phyloP scores from a whole-genome alignment of 2,797 vertebrate genomes.

The Sitta carolinensis region DNA sequence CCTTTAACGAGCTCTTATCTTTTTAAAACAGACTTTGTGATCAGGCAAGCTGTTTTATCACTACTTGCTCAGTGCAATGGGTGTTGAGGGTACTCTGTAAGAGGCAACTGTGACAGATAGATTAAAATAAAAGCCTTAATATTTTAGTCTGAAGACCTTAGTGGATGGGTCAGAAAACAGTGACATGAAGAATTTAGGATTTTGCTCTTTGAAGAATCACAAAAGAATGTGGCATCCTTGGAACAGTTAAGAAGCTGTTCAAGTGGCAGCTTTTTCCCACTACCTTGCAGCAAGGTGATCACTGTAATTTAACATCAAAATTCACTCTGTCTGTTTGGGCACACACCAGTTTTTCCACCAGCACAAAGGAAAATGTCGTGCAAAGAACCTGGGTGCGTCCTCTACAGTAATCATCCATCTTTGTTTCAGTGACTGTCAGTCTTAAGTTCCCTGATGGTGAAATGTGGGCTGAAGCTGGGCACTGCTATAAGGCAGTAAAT shows the following conservation, averaged over 20 bases:
- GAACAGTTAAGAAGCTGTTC: not conserved
- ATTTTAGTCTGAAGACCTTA: not conserved
- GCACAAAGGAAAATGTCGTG: not conserved
- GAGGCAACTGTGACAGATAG: not conserved
- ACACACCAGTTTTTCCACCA: not conserved
- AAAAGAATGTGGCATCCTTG: not conserved
- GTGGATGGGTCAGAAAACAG: not conserved
- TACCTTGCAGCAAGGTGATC: not conserved
- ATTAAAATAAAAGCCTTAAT: not conserved
- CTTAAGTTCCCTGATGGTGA: not conserved
- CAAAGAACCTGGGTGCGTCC: not conserved
- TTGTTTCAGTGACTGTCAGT: not conserved
- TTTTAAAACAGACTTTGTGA: slow-evolving; percentile 38
- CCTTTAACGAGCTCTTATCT: slow-evolving; percentile 26
- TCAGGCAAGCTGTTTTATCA: slow-evolving; percentile 20
- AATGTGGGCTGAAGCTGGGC: not conserved
- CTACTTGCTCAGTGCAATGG: not conserved
- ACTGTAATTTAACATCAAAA: not conserved
- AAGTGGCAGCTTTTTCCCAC: not conserved
- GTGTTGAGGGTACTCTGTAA: not conserved
- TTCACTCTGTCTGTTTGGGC: not conserved
- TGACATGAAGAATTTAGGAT: not conserved
- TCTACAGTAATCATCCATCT: not conserved
- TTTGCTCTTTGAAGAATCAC: not conserved
- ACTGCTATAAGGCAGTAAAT: not conserved